These are phyloP conservation scores for Candoia aspera DNA, from an alignment of 2,113 vertebrate species.

Conservation along the genomic window DNA sequence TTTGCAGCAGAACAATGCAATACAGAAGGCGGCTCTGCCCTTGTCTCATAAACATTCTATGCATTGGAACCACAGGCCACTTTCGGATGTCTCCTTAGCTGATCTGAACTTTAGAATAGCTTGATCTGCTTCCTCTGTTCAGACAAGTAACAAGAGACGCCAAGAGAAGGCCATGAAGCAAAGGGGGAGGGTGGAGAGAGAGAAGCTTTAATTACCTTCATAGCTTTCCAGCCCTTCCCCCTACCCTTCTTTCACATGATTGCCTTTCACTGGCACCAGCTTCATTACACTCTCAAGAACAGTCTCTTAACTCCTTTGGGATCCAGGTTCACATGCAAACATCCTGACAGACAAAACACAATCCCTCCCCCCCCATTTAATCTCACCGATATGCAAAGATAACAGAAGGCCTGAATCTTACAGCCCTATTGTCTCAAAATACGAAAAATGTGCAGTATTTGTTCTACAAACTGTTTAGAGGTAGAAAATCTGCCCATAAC, in stretches of 20 bases:
- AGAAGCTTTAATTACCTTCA: constrained; percentile 4
- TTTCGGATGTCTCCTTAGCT: constrained; percentile 52
- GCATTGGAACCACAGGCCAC: constrained; percentile 16
- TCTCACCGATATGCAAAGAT: neutral
- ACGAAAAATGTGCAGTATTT: neutral
- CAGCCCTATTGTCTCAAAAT: neutral
- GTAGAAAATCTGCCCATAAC: too few species aligned
- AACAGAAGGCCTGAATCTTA: neutral
- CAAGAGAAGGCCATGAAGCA: neutral
- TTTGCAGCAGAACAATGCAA: constrained; percentile 64
- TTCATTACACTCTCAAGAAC: constrained; percentile 5
- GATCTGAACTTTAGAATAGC: fast-evolving
- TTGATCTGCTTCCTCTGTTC: constrained; percentile 36
- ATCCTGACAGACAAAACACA: neutral
- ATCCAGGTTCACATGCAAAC: constrained; percentile 15
- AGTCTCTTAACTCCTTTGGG: constrained; percentile 22
- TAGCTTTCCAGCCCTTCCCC: neutral
- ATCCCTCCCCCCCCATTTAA: neutral
- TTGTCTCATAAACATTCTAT: constrained; percentile 23
- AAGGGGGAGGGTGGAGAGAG: neutral
- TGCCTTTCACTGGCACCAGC: constrained; percentile 4
- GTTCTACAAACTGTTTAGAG: neutral
- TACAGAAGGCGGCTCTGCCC: constrained; percentile 54
- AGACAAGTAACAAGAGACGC: neutral
- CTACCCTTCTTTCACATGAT: neutral